These are phyloP conservation scores for Eulemur rubriventer DNA, from an alignment of 2,797 vertebrate genomes.

Conservation along the genomic window DNA sequence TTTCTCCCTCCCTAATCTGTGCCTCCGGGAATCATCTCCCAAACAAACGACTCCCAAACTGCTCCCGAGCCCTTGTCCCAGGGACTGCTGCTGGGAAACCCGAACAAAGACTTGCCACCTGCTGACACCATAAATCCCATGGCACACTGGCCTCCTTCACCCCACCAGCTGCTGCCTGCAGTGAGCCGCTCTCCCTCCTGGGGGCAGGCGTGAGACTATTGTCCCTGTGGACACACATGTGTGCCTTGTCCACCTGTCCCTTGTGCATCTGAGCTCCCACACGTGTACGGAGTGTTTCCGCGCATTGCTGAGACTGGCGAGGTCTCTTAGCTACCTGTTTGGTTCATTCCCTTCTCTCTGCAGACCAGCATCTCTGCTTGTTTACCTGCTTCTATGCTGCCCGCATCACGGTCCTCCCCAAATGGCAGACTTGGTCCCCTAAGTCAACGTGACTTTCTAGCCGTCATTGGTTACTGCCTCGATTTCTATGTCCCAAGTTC, in stretches of 20 bases:
- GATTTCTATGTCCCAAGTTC: neutral
- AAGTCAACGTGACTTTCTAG: neutral
- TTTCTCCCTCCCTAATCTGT: too few relatives aligned
- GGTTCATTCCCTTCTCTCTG: neutral
- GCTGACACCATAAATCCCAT: neutral
- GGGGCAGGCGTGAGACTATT: neutral
- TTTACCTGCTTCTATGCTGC: accelerated
- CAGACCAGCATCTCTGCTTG: neutral
- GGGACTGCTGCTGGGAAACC: neutral
- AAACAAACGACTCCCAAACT: neutral
- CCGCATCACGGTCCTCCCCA: neutral
- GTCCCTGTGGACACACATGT: accelerated
- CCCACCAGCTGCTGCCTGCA: neutral
- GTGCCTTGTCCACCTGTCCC: neutral
- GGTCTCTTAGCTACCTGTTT: neutral
- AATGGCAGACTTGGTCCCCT: too few relatives aligned
- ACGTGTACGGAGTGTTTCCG: neutral
- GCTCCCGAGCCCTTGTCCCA: neutral
- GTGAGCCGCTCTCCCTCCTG: neutral
- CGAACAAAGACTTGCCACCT: neutral
- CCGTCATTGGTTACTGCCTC: neutral
- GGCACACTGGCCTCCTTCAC: accelerated
- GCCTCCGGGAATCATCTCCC: neutral
- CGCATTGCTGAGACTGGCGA: neutral
- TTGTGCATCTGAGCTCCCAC: neutral